Evolutionary conservation across 1,140 invertebrate genomes (phyloP), one percentile per base, ranked within the genome.

Genomic region (Drosophila sp.): DNA sequence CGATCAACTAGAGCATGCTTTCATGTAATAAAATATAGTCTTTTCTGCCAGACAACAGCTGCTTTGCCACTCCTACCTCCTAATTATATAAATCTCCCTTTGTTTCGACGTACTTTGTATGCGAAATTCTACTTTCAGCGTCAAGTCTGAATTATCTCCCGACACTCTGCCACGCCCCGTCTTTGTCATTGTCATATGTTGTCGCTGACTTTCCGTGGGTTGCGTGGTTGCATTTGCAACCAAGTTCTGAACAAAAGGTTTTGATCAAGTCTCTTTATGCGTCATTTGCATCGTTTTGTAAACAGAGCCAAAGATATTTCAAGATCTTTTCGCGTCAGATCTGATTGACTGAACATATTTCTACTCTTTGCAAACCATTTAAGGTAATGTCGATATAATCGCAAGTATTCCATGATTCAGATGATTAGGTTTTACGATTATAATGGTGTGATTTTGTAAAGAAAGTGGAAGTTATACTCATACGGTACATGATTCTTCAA

Each of bases 21-120:
- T 36, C 13, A 9, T 36, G 50, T 16, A 29, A 53, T 53, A 34
- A 53, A 53, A 18, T 53, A 53, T 53, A 36, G 36, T 53, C 50
- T 53, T 53, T 7, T 50, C 46, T 13, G 27, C 25, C 46, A 50
- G 50, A 53, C 29, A 53, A 53, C 50, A 36, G 50, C 50, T 53
- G 50, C 14, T 53, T 27, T 53, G 32, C 29, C 50, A 53, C 50
- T 53, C 50, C 50, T 18, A 53, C 6, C 32, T 53, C 29, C 50
- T 53, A 53, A 36, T 53, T 53, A 53, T 53, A 53, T 53, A 53
- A 53, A 53, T 53, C 34, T 53, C 32, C 50, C 32, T 53, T 53
- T 53, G 50, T 53, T 53, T 53, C 50, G 14, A 8, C 32, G 50
- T 21, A 53, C 16, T 36, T 34, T 53, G 32, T 36, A 53, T 53